Evolutionary conservation across 37 sponge, comb jelly and placozoan genomes (phyloP), one percentile per base, ranked within the genome.

Genomic region (Ephydatia muelleri): DNA sequence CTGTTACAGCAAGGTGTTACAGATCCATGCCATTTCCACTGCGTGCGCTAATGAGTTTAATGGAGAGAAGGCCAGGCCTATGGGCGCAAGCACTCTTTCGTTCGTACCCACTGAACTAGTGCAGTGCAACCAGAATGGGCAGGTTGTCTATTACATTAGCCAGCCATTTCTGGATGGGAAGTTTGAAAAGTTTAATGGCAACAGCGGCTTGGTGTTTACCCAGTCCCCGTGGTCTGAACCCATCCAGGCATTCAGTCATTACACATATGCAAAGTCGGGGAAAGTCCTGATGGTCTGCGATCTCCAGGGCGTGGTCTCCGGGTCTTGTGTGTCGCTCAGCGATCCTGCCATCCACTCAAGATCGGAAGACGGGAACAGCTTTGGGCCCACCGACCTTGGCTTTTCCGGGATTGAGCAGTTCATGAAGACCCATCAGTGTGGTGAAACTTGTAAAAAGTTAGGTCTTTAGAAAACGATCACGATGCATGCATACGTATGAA

Each of bases 231-330:
- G 68, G 9, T 83, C 86, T 43, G 90, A 88, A 21, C 32, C 82
- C 5, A 25, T 92, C 33, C 93, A 92, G 74, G 93, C 93, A 0
- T 92, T 89, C 70, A 92, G 93, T 43, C 93, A 92, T 35, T 92
- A 67, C 75, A 82, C 92, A 2, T 92, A 77, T 69, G 85, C 81
- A 22, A 82, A 67, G 35, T 92, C 92, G 0, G 85, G 88, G 23
- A 67, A 83, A 48, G 72, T 65, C 33, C 73, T 92, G 40, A 33
- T 92, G 0, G 66, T 92, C 16, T 88, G 90, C 75, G 93, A 92
- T 68, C 87, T 88, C n/a, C 86, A 92, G 39, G 93, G 92, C 28
- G 77, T 70, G 14, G 34, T 37, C 31, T 69, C 76, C 0, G 85
- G 30, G 5, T 9, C 22, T 0, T 37, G 72, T 2, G 43, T 26